Percentiles rank a stretch among this genome's conserved stretches.
Conservation (phyloP, 2,113 vertebrate genomes). For the Misgurnus anguillicaudatus region DNA sequence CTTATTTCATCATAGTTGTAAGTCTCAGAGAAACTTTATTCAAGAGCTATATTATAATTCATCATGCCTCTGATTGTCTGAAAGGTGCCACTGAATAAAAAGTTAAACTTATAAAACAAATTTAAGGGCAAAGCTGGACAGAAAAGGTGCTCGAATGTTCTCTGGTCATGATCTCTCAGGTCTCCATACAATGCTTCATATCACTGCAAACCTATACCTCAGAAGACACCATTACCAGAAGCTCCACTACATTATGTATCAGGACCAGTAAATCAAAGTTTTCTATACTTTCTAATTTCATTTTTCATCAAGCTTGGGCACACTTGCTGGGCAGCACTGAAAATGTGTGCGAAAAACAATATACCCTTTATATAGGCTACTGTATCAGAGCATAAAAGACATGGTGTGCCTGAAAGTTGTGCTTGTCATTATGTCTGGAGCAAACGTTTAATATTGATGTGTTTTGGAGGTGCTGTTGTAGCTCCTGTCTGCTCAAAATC, state of each 20-base stretch:
- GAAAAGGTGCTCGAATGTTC: background rate
- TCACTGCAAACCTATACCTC: slow-evolving; percentile 47
- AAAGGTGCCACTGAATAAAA: slow-evolving; percentile 11
- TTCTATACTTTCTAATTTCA: slow-evolving; percentile 2
- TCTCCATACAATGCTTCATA: slow-evolving; percentile 50
- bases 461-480: background rate
- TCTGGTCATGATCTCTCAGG: slow-evolving; percentile 8
- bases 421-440: background rate
- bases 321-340: background rate
- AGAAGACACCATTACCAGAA: slow-evolving; percentile 48
- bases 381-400: background rate
- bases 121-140: slow-evolving; percentile 10
- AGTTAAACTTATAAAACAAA: background rate
- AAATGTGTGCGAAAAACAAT: background rate
- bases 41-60: slow-evolving; percentile 56
- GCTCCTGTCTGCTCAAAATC: background rate
- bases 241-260: slow-evolving; percentile 53
- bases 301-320: background rate
- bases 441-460: background rate
- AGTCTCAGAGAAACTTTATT: slow-evolving; percentile 35
- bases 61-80: background rate
- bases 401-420: background rate
- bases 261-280: slow-evolving; percentile 26
- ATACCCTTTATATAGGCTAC: background rate
- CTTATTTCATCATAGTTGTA: slow-evolving; percentile 67